Conservation (phyloP, 2,888 invertebrate genomes). For the Iphiclides podalirius region DNA sequence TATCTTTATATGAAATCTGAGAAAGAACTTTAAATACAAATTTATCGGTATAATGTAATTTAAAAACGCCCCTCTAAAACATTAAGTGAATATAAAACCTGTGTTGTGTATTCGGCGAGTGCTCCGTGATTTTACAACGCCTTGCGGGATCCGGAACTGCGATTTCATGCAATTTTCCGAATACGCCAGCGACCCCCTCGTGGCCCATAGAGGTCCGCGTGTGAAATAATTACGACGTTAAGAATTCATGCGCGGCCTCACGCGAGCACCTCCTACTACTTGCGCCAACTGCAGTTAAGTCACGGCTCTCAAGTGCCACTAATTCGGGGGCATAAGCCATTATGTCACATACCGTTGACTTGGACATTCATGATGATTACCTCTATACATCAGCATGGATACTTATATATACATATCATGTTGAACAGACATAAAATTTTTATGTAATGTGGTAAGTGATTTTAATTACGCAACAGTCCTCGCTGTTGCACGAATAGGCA, state of each 20-base stretch:
- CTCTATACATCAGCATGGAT: neutral
- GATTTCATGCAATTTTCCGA: neutral
- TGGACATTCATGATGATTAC: neutral
- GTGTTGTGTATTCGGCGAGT: no score
- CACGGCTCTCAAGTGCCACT: neutral
- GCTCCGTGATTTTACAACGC: neutral
- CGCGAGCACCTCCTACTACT: neutral
- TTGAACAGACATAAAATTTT: no score
- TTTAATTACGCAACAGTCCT: neutral
- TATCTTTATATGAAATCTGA: no score
- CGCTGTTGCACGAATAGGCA: no score
- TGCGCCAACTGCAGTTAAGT: neutral
- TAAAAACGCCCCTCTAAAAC: no score
- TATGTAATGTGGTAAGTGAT: no score
- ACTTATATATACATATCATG: no score
- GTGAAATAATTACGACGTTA: slow-evolving; percentile 13
- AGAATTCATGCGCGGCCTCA: slow-evolving; percentile 8
- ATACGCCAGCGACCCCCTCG: neutral
- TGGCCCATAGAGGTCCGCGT: slow-evolving; percentile 1
- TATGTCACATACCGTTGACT: neutral
- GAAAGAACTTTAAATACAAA: no score
- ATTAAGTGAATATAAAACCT: no score
- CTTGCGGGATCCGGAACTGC: neutral
- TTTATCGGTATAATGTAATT: no score
- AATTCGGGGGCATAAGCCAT: neutral